Conservation (phyloP, 2,113 vertebrate species). For the Syrmaticus mikado region DNA sequence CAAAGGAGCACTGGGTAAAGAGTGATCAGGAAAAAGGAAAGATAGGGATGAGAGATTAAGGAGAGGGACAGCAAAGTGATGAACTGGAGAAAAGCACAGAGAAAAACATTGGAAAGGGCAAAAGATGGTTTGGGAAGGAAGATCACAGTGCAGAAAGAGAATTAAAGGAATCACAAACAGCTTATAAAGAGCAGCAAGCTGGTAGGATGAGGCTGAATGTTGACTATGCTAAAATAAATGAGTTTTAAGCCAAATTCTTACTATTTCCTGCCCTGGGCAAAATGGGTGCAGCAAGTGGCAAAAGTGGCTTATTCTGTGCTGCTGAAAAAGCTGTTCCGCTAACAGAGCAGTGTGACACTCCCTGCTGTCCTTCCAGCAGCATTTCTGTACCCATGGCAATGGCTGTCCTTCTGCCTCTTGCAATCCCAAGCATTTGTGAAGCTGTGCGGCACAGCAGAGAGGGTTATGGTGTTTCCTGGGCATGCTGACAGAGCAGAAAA, state of each 20-base stretch:
- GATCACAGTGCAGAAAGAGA: background rate
- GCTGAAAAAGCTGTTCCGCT: background rate
- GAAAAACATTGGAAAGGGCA: background rate
- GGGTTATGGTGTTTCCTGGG: background rate
- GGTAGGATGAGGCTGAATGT: background rate
- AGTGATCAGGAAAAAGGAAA: background rate
- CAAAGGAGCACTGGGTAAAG: background rate
- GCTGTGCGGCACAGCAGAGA: accelerated
- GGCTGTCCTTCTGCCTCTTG: background rate
- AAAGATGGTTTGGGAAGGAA: background rate
- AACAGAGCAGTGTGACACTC: background rate
- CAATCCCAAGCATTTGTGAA: accelerated
- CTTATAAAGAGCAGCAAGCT: background rate
- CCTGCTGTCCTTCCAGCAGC: background rate
- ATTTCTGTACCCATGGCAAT: background rate
- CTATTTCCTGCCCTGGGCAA: background rate
- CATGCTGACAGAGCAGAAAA: constrained; percentile 65
- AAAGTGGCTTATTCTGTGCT: background rate
- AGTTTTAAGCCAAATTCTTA: background rate
- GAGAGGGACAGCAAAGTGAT: background rate
- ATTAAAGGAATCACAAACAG: background rate
- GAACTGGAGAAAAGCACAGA: background rate
- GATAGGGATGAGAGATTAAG: background rate
- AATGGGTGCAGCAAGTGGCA: background rate
- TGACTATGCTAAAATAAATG: background rate